These are phyloP conservation scores for Taenaris catops DNA, from an alignment of 2,888 invertebrate species.

Conservation along the genomic window DNA sequence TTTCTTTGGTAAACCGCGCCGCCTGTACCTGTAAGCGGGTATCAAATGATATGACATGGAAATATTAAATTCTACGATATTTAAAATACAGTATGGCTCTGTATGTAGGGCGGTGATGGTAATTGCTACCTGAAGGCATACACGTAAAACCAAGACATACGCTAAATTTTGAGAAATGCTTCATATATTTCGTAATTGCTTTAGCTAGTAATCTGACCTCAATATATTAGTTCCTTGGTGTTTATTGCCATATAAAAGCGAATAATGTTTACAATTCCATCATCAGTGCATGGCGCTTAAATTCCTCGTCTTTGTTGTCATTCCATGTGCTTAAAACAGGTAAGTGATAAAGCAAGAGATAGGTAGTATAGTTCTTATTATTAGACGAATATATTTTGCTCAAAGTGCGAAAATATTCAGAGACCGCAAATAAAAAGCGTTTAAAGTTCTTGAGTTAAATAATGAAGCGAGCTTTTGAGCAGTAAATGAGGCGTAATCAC, in stretches of 20 bases:
- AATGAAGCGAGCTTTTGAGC: not conserved
- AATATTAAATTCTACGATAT: too few relatives aligned
- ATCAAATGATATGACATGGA: too few relatives aligned
- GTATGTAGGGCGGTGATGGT: too few relatives aligned
- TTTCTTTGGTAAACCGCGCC: too few relatives aligned
- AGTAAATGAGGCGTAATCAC: not conserved
- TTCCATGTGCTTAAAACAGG: slow-evolving; percentile 45
- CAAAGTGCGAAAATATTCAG: not conserved
- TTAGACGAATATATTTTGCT: not conserved
- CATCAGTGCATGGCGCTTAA: slow-evolving; percentile 65
- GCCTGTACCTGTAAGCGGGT: too few relatives aligned
- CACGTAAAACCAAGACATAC: too few relatives aligned
- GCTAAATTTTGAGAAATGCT: too few relatives aligned
- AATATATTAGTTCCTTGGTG: too few relatives aligned
- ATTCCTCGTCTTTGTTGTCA: slow-evolving; percentile 49
- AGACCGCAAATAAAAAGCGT: slow-evolving; percentile 2
- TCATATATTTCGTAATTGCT: too few relatives aligned
- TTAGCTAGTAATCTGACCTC: too few relatives aligned
- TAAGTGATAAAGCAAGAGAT: slow-evolving; percentile 8
- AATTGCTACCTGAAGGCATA: too few relatives aligned
- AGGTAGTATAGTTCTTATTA: not conserved
- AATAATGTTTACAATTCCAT: slow-evolving; percentile 27
- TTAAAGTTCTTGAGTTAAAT: slow-evolving; percentile 2
- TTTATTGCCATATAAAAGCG: slow-evolving; percentile 7
- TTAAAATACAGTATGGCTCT: too few relatives aligned